phyloP scores from a whole-genome alignment of 2,888 invertebrate species.

The Drosophila mayaguana region DNA sequence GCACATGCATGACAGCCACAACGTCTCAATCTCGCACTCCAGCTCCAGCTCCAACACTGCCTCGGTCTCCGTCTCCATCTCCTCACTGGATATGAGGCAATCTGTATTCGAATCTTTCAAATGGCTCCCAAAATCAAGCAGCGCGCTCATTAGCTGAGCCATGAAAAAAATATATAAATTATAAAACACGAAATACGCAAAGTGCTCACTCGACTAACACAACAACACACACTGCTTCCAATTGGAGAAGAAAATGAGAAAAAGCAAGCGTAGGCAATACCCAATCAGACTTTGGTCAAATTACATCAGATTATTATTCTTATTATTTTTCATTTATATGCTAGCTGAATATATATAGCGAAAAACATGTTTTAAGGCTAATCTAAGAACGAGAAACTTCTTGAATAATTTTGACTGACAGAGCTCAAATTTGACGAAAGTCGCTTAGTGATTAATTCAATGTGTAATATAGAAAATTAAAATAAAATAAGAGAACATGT shows the following conservation, averaged over 20 bases:
- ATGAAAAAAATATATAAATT: constrained; percentile 45
- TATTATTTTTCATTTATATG: too few species aligned
- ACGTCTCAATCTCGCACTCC: constrained; percentile 42
- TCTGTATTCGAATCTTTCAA: constrained; percentile 30
- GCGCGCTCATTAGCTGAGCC: constrained; percentile 66
- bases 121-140: constrained; percentile 34
- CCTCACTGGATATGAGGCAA: constrained; percentile 48
- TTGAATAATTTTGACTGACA: too few species aligned
- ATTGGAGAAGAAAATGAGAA: background rate
- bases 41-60: background rate
- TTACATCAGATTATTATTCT: background rate
- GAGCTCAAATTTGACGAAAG: too few species aligned
- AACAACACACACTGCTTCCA: background rate
- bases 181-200: constrained; percentile 66
- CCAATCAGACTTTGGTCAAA: background rate
- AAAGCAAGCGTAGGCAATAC: background rate
- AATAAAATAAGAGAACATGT: too few species aligned
- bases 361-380: too few species aligned
- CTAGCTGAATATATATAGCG: background rate
- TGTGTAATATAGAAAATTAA: too few species aligned
- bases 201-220: constrained; percentile 43
- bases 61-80: background rate
- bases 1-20: constrained; percentile 24
- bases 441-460: too few species aligned
- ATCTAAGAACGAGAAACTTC: background rate